Conservation (phyloP, 2,888 invertebrate genomes). For the Apotomis turbidana region DNA sequence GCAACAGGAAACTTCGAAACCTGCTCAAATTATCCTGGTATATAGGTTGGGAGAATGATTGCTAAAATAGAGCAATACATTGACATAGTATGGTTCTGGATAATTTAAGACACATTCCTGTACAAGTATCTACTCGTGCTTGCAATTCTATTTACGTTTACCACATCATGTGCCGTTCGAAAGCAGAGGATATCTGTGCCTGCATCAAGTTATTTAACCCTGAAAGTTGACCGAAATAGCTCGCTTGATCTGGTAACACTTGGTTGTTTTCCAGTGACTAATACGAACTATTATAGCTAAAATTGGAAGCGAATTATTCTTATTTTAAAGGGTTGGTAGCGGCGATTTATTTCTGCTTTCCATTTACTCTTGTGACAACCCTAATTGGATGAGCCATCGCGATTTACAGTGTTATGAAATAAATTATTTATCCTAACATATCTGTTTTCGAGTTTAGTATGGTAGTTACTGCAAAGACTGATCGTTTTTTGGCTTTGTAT, state of each 20-base stretch:
- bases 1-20: too few relatives aligned
- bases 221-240: constrained; percentile 77
- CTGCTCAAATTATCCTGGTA: too few relatives aligned
- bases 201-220: constrained; percentile 79
- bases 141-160: constrained; percentile 26
- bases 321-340: constrained; percentile 33
- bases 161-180: constrained; percentile 8
- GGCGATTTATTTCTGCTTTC: constrained; percentile 13
- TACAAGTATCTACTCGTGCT: background rate
- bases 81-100: too few relatives aligned
- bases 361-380: constrained; percentile 18
- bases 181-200: constrained; percentile 57
- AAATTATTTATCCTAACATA: constrained; percentile 1
- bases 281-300: constrained; percentile 59
- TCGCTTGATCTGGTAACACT: constrained; percentile 63
- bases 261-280: constrained; percentile 62
- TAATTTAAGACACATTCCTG: too few relatives aligned
- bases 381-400: constrained; percentile 26
- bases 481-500: too few relatives aligned
- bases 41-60: too few relatives aligned
- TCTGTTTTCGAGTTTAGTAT: too few relatives aligned
- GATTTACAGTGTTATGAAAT: constrained; percentile 15
- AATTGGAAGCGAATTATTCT: constrained; percentile 34
- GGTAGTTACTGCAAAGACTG: too few relatives aligned
- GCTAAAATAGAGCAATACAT: too few relatives aligned